Evolutionary conservation across 2,888 invertebrate species (phyloP).

Genomic region (Rhingia campestris): DNA sequence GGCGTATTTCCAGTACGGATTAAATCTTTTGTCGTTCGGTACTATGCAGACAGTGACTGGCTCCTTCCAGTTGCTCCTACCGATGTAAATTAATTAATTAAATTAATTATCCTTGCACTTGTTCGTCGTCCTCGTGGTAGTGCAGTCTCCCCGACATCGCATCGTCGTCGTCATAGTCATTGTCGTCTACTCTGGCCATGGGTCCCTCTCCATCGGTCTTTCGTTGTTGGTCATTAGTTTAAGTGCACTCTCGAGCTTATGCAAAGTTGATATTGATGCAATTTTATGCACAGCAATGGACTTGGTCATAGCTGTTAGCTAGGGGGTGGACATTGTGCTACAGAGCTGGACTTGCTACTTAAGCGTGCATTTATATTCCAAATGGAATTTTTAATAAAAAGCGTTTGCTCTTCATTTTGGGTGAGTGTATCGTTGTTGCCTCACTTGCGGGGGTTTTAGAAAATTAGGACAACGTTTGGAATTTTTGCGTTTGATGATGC

Average conservation of each 20-base stretch:
- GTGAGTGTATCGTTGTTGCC: neutral
- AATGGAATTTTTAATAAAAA: slow-evolving; percentile 72
- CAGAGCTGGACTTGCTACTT: slow-evolving; percentile 53
- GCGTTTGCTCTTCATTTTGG: slow-evolving; percentile 44
- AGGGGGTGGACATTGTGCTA: neutral
- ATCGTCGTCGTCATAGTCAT: slow-evolving; percentile 24
- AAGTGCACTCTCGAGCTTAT: slow-evolving; percentile 74
- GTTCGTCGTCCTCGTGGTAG: slow-evolving; percentile 46
- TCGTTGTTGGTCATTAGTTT: slow-evolving; percentile 73
- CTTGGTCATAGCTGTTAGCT: slow-evolving; percentile 38
- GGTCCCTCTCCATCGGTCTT: slow-evolving; percentile 40
- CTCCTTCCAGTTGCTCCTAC: slow-evolving; percentile 36
- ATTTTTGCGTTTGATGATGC: slow-evolving; percentile 58
- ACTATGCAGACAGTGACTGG: neutral
- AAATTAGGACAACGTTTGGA: slow-evolving; percentile 56
- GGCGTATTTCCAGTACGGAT: slow-evolving; percentile 57
- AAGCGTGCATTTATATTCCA: slow-evolving; percentile 72
- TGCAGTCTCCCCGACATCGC: neutral
- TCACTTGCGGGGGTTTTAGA: slow-evolving; percentile 26
- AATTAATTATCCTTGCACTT: slow-evolving; percentile 72
- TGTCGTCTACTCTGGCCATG: slow-evolving; percentile 34
- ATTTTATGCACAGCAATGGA: slow-evolving; percentile 73
- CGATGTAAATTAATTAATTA: slow-evolving; percentile 73
- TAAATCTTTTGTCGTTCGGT: slow-evolving; percentile 52
- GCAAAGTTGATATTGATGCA: slow-evolving; percentile 74